phyloP scores from a whole-genome alignment of 2,797 vertebrate species.

The Crenichthys baileyi region DNA sequence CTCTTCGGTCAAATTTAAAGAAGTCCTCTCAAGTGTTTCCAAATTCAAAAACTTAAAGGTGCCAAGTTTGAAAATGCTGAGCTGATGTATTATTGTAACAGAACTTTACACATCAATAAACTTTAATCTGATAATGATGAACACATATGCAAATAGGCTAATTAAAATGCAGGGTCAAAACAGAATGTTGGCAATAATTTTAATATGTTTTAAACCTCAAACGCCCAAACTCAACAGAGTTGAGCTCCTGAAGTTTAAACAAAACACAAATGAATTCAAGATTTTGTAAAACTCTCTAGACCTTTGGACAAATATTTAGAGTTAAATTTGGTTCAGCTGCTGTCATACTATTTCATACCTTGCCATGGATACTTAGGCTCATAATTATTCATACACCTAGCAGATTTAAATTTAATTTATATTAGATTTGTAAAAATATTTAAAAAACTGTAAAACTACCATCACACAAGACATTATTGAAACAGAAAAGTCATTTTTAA shows the following conservation, averaged over 20 bases:
- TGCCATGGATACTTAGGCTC: not conserved
- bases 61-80: constrained; percentile 62
- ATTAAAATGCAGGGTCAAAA: constrained; percentile 49
- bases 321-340: not conserved
- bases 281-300: not conserved
- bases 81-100: constrained; percentile 44
- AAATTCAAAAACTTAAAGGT: constrained; percentile 39
- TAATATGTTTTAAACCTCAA: constrained; percentile 27
- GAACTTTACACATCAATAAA: constrained; percentile 59
- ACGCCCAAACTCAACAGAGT: not conserved
- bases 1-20: constrained; percentile 18
- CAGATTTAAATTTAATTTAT: not conserved
- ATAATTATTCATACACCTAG: not conserved
- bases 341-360: not conserved
- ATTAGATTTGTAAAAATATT: not conserved
- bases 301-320: not conserved
- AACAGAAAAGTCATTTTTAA: not conserved
- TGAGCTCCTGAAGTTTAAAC: constrained; percentile 3
- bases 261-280: not conserved
- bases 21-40: constrained; percentile 51
- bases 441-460: not conserved
- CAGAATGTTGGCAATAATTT: constrained; percentile 37
- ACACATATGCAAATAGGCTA: constrained; percentile 54
- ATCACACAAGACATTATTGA: not conserved
- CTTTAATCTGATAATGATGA: constrained; percentile 55